Conservation (phyloP, 92 coral and sea anemone genomes). For the Diadumene lineata region DNA sequence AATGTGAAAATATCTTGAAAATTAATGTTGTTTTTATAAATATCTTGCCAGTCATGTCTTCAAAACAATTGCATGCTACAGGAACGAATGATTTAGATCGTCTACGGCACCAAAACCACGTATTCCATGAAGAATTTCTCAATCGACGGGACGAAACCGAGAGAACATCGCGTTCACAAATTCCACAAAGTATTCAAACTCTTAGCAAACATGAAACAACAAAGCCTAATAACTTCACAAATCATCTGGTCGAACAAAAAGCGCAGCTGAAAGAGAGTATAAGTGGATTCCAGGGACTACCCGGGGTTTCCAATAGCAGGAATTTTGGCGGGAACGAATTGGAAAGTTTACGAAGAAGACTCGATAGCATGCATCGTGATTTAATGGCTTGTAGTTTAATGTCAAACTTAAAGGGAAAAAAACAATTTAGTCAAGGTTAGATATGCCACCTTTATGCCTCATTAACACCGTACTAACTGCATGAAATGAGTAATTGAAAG, state of each 20-base stretch:
- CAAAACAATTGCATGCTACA: constrained; percentile 51
- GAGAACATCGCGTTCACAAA: constrained; percentile 62
- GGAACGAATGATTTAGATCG: constrained; percentile 67
- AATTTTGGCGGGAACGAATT: constrained; percentile 37
- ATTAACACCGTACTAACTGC: neutral
- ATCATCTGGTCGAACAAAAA: constrained; percentile 64
- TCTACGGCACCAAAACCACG: constrained; percentile 66
- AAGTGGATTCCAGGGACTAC: constrained; percentile 48
- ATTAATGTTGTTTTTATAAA: constrained; percentile 1
- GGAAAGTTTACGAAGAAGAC: constrained; percentile 33
- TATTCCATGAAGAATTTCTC: constrained; percentile 63
- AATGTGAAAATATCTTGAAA: neutral
- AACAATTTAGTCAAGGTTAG: constrained; percentile 57
- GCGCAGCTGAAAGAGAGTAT: constrained; percentile 66
- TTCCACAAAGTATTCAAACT: constrained; percentile 57
- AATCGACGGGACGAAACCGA: constrained; percentile 68
- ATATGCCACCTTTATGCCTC: neutral
- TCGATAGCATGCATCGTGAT: constrained; percentile 62
- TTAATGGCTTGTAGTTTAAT: constrained; percentile 52
- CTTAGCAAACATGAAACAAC: constrained; percentile 59
- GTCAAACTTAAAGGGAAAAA: constrained; percentile 50
- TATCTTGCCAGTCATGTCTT: constrained; percentile 45
- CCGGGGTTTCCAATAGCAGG: constrained; percentile 7
- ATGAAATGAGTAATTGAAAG: neutral
- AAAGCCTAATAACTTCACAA: constrained; percentile 56